phyloP scores from a whole-genome alignment of 2,113 vertebrate genomes.

The Lamprotornis superbus region DNA sequence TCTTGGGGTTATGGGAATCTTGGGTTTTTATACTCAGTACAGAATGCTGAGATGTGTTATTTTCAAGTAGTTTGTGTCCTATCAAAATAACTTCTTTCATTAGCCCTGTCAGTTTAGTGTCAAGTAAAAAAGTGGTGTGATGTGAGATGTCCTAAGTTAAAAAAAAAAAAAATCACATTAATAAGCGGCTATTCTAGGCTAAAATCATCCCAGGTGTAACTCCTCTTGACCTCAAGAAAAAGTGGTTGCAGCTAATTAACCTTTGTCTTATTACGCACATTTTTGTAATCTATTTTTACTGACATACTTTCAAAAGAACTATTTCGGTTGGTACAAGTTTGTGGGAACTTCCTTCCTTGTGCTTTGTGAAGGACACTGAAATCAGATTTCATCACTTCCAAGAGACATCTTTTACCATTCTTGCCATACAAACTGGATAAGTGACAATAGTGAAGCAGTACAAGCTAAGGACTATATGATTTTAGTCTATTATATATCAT shows the following conservation, averaged over 20 bases:
- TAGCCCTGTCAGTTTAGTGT: background rate
- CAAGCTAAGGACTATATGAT: background rate
- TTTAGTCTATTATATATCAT: background rate
- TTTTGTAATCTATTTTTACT: constrained; percentile 54
- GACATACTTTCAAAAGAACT: constrained; percentile 34
- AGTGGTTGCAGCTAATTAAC: constrained; percentile 37
- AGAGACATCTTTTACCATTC: background rate
- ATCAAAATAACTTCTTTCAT: background rate
- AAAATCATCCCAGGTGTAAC: constrained; percentile 27
- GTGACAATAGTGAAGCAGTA: background rate
- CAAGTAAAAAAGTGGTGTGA: background rate
- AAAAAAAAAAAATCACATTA: background rate
- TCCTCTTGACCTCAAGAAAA: constrained; percentile 27
- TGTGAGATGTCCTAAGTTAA: background rate
- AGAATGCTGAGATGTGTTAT: background rate
- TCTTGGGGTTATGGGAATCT: background rate
- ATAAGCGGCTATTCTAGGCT: background rate
- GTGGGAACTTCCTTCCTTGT: background rate
- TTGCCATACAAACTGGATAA: background rate
- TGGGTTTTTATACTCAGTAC: background rate
- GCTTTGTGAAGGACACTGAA: background rate
- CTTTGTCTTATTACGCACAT: background rate
- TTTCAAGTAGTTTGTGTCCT: background rate
- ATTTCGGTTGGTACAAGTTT: background rate
- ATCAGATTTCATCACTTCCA: background rate